A percentile compares a stretch with the other conserved stretches of the same genome.
Conservation (phyloP, 1,140 invertebrate genomes). For the Lucilia sericata region DNA sequence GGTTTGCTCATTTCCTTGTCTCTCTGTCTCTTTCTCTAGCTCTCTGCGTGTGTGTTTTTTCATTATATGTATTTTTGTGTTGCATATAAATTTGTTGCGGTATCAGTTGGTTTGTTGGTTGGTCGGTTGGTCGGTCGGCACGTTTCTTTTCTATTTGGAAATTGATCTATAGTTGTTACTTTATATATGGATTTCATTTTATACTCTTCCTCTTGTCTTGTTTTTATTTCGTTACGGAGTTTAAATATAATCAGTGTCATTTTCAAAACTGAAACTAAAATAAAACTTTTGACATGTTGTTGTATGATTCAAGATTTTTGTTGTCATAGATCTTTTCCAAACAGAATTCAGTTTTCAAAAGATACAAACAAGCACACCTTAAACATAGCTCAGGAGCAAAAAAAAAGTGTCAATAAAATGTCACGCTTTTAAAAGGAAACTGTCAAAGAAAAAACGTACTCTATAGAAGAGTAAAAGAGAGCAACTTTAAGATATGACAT, state of each 20-base stretch:
- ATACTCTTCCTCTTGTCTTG: slow-evolving; percentile 5
- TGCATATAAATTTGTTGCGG: slow-evolving; percentile 31
- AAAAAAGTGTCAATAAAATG: slow-evolving; percentile 36
- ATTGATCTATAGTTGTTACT: not conserved
- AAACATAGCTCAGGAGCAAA: no score
- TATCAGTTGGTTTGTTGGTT: not conserved
- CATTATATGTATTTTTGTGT: not conserved
- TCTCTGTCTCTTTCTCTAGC: not conserved
- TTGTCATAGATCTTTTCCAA: not conserved
- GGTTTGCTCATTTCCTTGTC: not conserved
- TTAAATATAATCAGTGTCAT: slow-evolving; percentile 48
- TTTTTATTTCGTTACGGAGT: slow-evolving; percentile 47
- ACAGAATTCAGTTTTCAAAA: not conserved
- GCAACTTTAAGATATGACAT: not conserved
- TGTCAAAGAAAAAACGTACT: not conserved
- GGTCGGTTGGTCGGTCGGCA: not conserved
- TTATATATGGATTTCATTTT: not conserved
- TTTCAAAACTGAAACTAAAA: slow-evolving; percentile 33
- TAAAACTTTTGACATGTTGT: slow-evolving; percentile 4
- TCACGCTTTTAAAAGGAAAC: slow-evolving; percentile 8
- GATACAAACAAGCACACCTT: not conserved
- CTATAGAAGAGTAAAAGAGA: not conserved
- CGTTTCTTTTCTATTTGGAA: slow-evolving; percentile 23
- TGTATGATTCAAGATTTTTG: not conserved
- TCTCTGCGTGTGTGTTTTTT: slow-evolving; percentile 1